phyloP scores from a whole-genome alignment of 2,797 vertebrate genomes.

The Zenarchopterus dispar region DNA sequence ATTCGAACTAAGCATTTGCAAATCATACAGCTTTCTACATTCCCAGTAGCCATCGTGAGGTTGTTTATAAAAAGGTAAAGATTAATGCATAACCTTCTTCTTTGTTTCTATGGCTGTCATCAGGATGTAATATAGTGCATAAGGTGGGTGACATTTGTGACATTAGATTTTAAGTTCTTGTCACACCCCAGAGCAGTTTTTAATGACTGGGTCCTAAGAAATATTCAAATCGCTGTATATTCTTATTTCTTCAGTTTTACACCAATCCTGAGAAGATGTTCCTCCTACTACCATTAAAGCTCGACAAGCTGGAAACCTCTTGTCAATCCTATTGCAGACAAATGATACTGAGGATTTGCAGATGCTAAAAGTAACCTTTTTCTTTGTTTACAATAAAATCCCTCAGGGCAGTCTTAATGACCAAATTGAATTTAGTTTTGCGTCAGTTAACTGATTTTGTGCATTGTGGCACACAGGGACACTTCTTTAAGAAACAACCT shows the following conservation, averaged over 20 bases:
- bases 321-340: background rate
- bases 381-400: background rate
- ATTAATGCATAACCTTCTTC: too few relatives aligned
- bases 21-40: background rate
- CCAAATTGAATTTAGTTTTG: background rate
- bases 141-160: background rate
- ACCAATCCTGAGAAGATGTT: background rate
- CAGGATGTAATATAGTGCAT: background rate
- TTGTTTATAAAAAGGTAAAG: too few relatives aligned
- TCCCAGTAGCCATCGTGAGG: background rate
- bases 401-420: background rate
- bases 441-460: background rate
- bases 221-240: background rate
- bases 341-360: background rate
- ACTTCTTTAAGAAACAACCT: background rate
- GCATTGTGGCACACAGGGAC: background rate
- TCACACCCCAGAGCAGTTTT: too few relatives aligned
- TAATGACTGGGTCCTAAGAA: too few relatives aligned
- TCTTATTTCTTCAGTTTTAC: background rate
- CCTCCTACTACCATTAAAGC: background rate
- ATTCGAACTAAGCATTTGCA: background rate
- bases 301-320: background rate
- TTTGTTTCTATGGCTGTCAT: too few relatives aligned
- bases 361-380: background rate
- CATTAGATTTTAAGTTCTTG: background rate